These are phyloP conservation scores for Cirrhinus molitorella DNA, from an alignment of 2,797 vertebrate species.

Conservation along the genomic window DNA sequence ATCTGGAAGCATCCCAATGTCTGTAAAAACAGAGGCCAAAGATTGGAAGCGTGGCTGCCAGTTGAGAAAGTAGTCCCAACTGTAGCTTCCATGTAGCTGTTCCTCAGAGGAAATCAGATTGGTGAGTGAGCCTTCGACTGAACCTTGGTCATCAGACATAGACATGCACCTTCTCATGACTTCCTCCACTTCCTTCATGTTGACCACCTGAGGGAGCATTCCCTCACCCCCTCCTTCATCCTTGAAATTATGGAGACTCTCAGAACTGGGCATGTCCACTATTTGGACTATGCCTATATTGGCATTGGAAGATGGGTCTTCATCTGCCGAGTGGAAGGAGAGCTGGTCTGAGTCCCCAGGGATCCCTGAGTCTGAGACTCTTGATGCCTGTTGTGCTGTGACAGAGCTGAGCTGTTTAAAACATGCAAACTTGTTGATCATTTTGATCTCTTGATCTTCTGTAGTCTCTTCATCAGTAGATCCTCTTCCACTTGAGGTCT, in stretches of 20 bases:
- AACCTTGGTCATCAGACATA: conserved; percentile 68
- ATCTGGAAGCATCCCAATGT: conserved; percentile 88
- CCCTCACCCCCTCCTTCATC: conserved; percentile 77
- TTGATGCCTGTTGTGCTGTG: conserved; percentile 62
- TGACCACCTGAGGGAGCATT: conserved; percentile 69
- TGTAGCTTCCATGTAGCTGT: conserved; percentile 71
- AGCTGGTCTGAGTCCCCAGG: conserved; percentile 79
- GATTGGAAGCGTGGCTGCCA: conserved; percentile 89
- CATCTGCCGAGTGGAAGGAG: conserved; percentile 81
- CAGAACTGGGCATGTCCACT: conserved; percentile 73
- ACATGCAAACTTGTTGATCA: conserved; percentile 84
- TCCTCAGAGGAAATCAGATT: conserved; percentile 73
- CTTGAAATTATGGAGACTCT: conserved; percentile 76
- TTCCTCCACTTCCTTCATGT: conserved; percentile 72
- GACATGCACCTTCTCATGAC: conserved; percentile 73
- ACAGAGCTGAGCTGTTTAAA: conserved; percentile 71
- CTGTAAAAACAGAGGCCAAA: conserved; percentile 87
- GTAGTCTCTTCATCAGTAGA: conserved; percentile 89
- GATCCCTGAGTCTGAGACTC: conserved; percentile 79
- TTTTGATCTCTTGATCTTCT: conserved; percentile 92
- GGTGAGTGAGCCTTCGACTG: conserved; percentile 69
- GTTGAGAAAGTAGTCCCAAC: conserved; percentile 83
- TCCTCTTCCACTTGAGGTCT: conserved; percentile 77
- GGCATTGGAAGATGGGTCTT: conserved; percentile 57
- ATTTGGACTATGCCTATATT: conserved; percentile 63